Evolutionary conservation across 2,888 invertebrate species (phyloP).

Genomic region (Baronia brevicornis): DNA sequence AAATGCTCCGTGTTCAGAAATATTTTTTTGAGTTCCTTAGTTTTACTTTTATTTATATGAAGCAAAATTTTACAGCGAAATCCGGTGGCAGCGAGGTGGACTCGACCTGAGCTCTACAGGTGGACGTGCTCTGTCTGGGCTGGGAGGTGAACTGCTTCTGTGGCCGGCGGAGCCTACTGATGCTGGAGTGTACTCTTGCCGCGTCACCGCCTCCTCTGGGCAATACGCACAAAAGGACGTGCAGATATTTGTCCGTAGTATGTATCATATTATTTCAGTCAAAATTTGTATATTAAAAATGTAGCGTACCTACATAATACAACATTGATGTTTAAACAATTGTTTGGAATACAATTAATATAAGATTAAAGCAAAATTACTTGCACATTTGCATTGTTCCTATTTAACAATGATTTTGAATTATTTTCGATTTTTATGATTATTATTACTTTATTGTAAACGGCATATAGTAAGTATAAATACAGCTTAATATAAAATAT

Average conservation of each 20-base stretch:
- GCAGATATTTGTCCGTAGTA: constrained; percentile 83
- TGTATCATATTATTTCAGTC: constrained; percentile 35
- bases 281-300: too few relatives aligned
- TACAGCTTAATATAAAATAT: background rate
- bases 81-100: constrained; percentile 61
- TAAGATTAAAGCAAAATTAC: too few relatives aligned
- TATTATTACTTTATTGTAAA: too few relatives aligned
- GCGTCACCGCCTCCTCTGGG: constrained; percentile 82
- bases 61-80: constrained; percentile 39
- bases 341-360: too few relatives aligned
- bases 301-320: too few relatives aligned
- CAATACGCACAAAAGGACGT: constrained; percentile 85
- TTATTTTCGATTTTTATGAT: too few relatives aligned
- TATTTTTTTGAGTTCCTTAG: too few relatives aligned
- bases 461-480: too few relatives aligned
- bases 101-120: constrained; percentile 40
- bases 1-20: too few relatives aligned
- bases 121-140: constrained; percentile 40
- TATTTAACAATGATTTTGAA: too few relatives aligned
- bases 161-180: constrained; percentile 79
- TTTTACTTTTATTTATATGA: background rate
- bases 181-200: constrained; percentile 86
- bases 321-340: too few relatives aligned
- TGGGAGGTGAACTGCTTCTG: constrained; percentile 49
- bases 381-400: too few relatives aligned